Base-by-base conservation (phyloP, 2,113 vertebrate genomes). In the Chroicocephalus ridibundus region DNA sequence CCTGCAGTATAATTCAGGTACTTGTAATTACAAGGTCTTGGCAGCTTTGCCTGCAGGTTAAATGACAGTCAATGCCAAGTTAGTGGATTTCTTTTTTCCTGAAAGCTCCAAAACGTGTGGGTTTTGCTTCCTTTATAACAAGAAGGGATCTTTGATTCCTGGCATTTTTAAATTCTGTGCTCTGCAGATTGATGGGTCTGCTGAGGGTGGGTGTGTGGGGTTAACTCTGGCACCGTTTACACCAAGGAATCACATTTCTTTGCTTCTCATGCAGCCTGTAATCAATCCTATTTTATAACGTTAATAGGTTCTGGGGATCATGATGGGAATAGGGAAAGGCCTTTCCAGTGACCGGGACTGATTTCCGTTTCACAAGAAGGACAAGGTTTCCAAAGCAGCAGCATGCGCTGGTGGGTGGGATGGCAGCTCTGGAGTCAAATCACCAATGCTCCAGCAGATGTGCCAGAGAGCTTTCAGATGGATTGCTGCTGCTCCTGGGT, bases 41-140 rank as follows among this genome's bases (percentile, higher is more conserved):
- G 66, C 58, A 90, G 78, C 61, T 88, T 90, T 95, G 62, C 70
- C 84, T 70, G 62, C 54, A 40, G 88, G 90, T 91, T 94, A 85
- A 90, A 81, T 80, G 47, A 26, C 62, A 89, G 66, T 64, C 92
- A 64, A 1, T 91, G 86, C n/a, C 21, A 51, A 51, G 77, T 7
- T 58, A 68, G 51, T 65, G 10, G 40, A 60, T 80, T 87, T 91
- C 36, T 84, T 70, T 75, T 74, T 66, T 47, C 81, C 47, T 62
- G 47, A 40, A 81, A 70, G 29, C 22, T 12, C 18, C 9, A 27
- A 78, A 36, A 78, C 0, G 0, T 75, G 7, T 2, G 2, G 6
- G 3, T 1, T 94, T 86, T 76, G 15, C 34, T 76, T 49, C 16
- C 80, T 90, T 86, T 93, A 13, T 36, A 60, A 40, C 15, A 60